These are phyloP conservation scores for Galerucella calmariensis DNA, from an alignment of 2,888 invertebrate species.

Conservation along the genomic window DNA sequence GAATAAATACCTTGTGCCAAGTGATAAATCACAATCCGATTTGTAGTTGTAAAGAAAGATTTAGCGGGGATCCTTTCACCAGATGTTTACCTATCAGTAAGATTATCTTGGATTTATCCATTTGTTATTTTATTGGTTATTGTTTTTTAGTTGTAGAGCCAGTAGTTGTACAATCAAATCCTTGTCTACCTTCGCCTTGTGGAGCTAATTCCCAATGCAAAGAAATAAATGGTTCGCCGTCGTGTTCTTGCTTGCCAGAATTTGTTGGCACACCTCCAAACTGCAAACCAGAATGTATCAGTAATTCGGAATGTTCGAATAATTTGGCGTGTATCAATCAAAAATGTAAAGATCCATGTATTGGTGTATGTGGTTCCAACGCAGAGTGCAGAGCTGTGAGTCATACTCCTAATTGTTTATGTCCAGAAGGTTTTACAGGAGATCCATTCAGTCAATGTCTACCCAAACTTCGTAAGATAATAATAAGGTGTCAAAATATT, in stretches of 20 bases:
- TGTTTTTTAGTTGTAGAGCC: slow-evolving; percentile 54
- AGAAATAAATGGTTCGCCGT: slow-evolving; percentile 73
- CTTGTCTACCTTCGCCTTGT: slow-evolving; percentile 84
- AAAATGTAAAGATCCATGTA: slow-evolving; percentile 82
- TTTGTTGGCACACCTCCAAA: slow-evolving; percentile 79
- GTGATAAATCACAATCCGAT: slow-evolving; percentile 85
- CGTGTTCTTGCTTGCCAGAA: slow-evolving; percentile 78
- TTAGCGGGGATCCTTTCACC: slow-evolving; percentile 81
- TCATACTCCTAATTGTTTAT: slow-evolving; percentile 79
- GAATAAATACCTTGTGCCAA: slow-evolving; percentile 78
- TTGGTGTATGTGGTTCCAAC: slow-evolving; percentile 76
- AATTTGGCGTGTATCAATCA: slow-evolving; percentile 79
- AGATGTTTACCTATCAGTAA: slow-evolving; percentile 69
- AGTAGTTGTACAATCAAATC: slow-evolving; percentile 67
- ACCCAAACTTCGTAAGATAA: slow-evolving; percentile 51
- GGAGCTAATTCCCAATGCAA: slow-evolving; percentile 83
- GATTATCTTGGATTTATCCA: neutral
- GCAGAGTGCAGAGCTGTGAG: slow-evolving; percentile 81
- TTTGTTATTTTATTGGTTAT: slow-evolving; percentile 22
- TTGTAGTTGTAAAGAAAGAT: slow-evolving; percentile 76
- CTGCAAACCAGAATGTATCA: slow-evolving; percentile 83
- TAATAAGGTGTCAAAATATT: neutral
- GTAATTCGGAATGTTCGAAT: slow-evolving; percentile 78
- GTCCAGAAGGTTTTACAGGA: slow-evolving; percentile 75
- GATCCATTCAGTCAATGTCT: slow-evolving; percentile 80